These are phyloP conservation scores for Diadema setosum DNA, from an alignment of 35 echinoderm and acorn worm species.

Conservation along the genomic window DNA sequence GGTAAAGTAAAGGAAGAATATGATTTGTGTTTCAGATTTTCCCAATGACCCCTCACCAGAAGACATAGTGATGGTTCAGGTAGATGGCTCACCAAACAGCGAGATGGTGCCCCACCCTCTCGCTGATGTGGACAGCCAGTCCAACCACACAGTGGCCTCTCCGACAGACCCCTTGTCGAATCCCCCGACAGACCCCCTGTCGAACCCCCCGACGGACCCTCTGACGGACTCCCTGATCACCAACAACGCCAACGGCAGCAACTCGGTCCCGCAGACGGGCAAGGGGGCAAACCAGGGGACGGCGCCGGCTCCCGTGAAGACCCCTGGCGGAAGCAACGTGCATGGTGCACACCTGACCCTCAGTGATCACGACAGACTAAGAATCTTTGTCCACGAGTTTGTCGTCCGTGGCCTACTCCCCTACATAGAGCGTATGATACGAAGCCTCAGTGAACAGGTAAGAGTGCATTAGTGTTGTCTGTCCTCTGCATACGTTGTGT, in stretches of 20 bases:
- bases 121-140: slow-evolving; percentile 7
- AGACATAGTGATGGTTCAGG: slow-evolving; percentile 62
- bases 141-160: neutral
- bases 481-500: too few species aligned
- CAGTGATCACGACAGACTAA: slow-evolving; percentile 85
- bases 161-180: neutral
- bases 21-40: slow-evolving; percentile 41
- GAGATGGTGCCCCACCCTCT: slow-evolving; percentile 80
- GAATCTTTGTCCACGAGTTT: slow-evolving; percentile 98
- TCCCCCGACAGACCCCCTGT: neutral
- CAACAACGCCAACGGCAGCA: neutral
- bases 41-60: slow-evolving; percentile 85
- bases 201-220: neutral
- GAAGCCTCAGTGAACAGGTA: slow-evolving; percentile 88
- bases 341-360: slow-evolving; percentile 79
- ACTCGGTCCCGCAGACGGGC: neutral
- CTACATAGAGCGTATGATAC: slow-evolving; percentile 96
- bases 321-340: neutral
- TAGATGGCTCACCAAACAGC: slow-evolving; percentile 36
- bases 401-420: slow-evolving; percentile 85
- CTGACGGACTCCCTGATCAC: neutral
- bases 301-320: neutral
- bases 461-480: neutral
- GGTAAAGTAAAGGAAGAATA: too few species aligned
- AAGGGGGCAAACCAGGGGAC: neutral